These are phyloP conservation scores for Podargus strigoides DNA, from an alignment of 2,797 vertebrate genomes.

Conservation along the genomic window DNA sequence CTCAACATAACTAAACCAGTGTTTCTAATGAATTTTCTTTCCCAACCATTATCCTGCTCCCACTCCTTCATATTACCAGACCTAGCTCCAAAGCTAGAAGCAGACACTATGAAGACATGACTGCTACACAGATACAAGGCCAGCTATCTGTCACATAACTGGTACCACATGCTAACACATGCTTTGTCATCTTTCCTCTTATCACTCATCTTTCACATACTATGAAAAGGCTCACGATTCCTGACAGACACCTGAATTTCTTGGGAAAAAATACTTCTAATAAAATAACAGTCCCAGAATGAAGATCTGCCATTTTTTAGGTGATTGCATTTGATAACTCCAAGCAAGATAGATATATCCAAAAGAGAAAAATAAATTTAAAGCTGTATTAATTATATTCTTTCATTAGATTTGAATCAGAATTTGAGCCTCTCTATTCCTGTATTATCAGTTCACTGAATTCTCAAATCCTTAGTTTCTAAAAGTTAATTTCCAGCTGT, in stretches of 20 bases:
- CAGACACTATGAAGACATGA: not conserved
- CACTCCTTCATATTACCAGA: not conserved
- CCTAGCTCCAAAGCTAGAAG: not conserved
- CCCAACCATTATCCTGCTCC: not conserved
- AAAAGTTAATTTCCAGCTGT: not conserved
- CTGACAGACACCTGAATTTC: not conserved
- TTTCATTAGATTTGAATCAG: not conserved
- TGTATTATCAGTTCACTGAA: not conserved
- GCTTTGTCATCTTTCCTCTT: rapidly evolving
- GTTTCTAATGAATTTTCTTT: not conserved
- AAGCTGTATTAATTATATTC: not conserved
- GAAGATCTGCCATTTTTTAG: not conserved
- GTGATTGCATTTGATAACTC: not conserved
- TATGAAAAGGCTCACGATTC: not conserved
- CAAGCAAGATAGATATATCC: not conserved
- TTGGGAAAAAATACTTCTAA: not conserved
- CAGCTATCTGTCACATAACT: not conserved
- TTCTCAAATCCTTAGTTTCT: not conserved
- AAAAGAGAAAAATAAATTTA: not conserved
- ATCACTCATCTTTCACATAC: rapidly evolving
- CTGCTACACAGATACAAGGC: rapidly evolving
- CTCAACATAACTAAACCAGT: not conserved
- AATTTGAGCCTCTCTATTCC: not conserved
- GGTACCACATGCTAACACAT: not conserved
- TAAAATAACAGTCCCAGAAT: not conserved